Base-by-base conservation (phyloP, 2,113 vertebrate species). In the Ictidomys tridecemlineatus region DNA sequence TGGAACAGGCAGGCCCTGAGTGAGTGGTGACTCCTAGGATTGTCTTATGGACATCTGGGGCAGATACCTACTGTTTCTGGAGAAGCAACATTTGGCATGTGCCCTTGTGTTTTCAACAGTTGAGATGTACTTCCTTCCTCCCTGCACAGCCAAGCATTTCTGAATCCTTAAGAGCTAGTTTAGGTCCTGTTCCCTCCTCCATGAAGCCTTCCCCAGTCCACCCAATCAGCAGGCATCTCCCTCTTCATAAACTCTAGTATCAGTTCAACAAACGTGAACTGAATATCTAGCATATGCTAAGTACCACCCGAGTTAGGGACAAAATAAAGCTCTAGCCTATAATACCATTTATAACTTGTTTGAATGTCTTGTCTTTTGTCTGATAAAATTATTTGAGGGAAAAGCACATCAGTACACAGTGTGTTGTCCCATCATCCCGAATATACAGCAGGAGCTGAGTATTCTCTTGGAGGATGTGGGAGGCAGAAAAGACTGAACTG, bases 21-120 rank as follows among this genome's bases (percentile, higher is more conserved):
- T 5, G 16, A 30, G 28, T 2, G 16, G 0, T 4, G 61, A 61
- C 26, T 26, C 61, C 48, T 13, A 2, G 42, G 24, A 24, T 12
- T 0, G 4, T 30, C 42, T 32, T 7, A 1, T 7, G 37, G 58
- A 28, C 8, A 0, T 18, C 42, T 17, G 0, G 4, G 58, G 8
- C 24, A 56, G 72, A 22, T 1, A 2, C 11, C 74, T 8, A 0
- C 8, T 0, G 2, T 56, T 20, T 51, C 16, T 9, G 13, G 39
- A 28, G 6, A 22, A 61, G 53, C 63, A 24, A 13, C 37, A 0
- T 32, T 8, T 6, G 51, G 18, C 20, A 10, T 2, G 24, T 1
- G 20, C 72, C 37, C 34, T 53, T 8, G 10, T 12, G 61, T 1
- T 0, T 30, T 58, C 10, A 30, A 3, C 3, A 4, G 37, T 14